Base-by-base conservation (phyloP, 2,888 invertebrate species). In the Cephus pygmeus region DNA sequence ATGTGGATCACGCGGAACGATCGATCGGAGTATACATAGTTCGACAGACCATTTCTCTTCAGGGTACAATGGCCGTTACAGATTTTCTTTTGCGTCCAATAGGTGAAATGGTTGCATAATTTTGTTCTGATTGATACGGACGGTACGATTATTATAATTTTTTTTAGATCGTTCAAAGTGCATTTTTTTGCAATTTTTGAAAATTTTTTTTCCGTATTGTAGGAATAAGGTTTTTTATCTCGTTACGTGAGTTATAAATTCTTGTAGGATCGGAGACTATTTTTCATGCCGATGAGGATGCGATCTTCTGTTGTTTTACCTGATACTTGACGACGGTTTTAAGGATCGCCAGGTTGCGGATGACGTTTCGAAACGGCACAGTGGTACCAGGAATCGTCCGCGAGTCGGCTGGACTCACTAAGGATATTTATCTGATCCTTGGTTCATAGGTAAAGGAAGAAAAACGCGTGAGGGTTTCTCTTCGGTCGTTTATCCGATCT, bases 391-490 rank as follows among this genome's bases (percentile, higher is more conserved):
- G 78, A 78, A 78, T 40, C 30, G 33, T 33, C n/a, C 33, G 75
- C 75, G 33, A 75, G 34, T 74, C 36, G 74, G 34, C 23, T 74
- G 74, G 30, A 30, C 69, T 75, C 75, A 71, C 75, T 35, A 75
- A 69, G 71, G 75, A 81, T 77, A 87, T 87, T 56, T 87, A 87
- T 87, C 87, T 87, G 88, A 87, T 88, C 82, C 81, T 84, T 82
- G 83, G 83, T 86, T 88, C 87, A 86, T 86, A 87, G 86, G 83
- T 83, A 76, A 76, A 76, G 23, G 23, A 69, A 35, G 35, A 30
- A 71, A 31, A 69, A 56, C 56, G 56, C 56, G 56, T 56, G 33
- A 36, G 33, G 40, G 15, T 68, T 76, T 34, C 69, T 68, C 34
- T 56, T 73, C 34, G 80, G 78, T 75, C 77, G 73, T 85, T 86